Evolutionary conservation across 1,140 invertebrate species (phyloP), one percentile per base, ranked within the genome.

Genomic region (Neodiprion lecontei): DNA sequence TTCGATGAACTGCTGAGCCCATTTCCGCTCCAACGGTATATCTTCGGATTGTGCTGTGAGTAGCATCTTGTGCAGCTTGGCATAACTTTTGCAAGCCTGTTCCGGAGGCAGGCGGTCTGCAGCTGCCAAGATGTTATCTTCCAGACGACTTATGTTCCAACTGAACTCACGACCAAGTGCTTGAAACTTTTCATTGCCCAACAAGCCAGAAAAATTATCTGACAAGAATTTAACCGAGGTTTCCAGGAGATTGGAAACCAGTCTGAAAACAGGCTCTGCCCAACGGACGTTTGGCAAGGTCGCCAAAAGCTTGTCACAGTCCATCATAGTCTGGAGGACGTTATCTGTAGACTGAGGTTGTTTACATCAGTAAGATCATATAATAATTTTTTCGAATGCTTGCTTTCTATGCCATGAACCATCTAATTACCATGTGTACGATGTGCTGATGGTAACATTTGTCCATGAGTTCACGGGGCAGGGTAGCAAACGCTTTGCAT

Each of bases 401-500:
- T 61, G 53, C n/a, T n/a, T n/a, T 8, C 28, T 40, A 40, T 40
- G 28, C 28, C 28, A 40, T 14, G 23, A 71, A 69, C 7, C 14
- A 48, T 69, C n/a, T 70, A 67, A 70, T 47, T 80, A 89, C 91
- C 90, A 95, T 91, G 80, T 95, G 92, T 1, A 94, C 91, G 40
- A 95, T 91, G 79, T 95, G 94, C 77, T 96, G 94, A 80, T 94
- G 92, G 80, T 94, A 95, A 83, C 95, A 95, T 81, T 95, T 94
- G 53, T 96, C 93, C 75, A 95, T 89, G 0, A 97, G 88, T 80
- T 96, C 95, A 48, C 93, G 90, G 0, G 95, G 95, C 67, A 97
- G 85, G 74, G 92, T 91, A 0, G 95, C 94, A 87, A 97, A 97
- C 21, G 93, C 91, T 80, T 96, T 94, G 0, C 94, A 96, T 0